A percentile compares a stretch with the other conserved stretches of the same genome.
phyloP scores from a whole-genome alignment of 2,888 invertebrate genomes.

The Stenodema calcarata region DNA sequence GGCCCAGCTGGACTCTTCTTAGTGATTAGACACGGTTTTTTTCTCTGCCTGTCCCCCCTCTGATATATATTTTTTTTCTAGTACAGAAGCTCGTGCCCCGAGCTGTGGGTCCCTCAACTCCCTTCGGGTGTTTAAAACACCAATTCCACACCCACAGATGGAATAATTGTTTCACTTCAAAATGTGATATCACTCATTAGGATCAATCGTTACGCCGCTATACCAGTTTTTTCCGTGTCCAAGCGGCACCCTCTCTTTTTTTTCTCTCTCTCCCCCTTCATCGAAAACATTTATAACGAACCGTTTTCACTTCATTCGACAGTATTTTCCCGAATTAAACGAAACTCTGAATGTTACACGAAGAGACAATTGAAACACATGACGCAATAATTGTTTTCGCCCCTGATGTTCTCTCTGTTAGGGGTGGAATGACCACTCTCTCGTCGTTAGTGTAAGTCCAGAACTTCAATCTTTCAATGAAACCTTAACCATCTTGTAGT shows the following conservation, averaged over 20 bases:
- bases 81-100: conserved; percentile 7
- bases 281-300: conserved; percentile 5
- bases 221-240: background rate
- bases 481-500: background rate
- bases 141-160: conserved; percentile 40
- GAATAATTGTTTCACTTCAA: conserved; percentile 43
- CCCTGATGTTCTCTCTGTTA: background rate
- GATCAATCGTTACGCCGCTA: conserved; percentile 31
- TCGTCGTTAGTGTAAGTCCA: background rate
- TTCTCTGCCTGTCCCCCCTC: conserved; percentile 25
- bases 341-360: conserved; percentile 9
- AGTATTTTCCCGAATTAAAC: background rate
- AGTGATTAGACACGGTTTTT: conserved; percentile 40
- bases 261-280: background rate
- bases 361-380: conserved; percentile 33
- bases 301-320: conserved; percentile 11
- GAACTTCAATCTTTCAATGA: background rate
- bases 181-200: conserved; percentile 44
- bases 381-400: conserved; percentile 16
- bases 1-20: conserved; percentile 35
- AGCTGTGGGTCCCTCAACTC: conserved; percentile 28
- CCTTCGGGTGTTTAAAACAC: conserved; percentile 5
- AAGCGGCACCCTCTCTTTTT: background rate
- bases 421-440: background rate
- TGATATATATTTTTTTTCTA: background rate